Percentiles rank a stretch among this genome's conserved stretches.
phyloP scores from a whole-genome alignment of 2,113 vertebrate species.

The Chauna torquata region DNA sequence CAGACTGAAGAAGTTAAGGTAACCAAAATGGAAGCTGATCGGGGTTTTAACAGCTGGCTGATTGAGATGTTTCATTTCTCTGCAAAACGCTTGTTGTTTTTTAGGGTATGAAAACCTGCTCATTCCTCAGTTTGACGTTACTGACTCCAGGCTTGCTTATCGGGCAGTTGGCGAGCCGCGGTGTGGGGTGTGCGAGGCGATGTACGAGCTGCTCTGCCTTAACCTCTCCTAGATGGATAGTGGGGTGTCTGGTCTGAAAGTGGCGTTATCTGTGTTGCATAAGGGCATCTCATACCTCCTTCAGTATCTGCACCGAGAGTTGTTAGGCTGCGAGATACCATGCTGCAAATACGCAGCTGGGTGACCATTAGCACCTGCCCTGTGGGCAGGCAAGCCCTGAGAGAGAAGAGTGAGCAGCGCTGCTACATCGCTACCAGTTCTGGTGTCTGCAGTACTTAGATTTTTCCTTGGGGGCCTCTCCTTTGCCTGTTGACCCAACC shows the following conservation, averaged over 20 bases:
- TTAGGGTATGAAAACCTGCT: not conserved
- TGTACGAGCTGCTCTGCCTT: not conserved
- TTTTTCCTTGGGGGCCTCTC: conserved; percentile 7
- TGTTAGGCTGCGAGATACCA: not conserved
- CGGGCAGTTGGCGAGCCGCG: not conserved
- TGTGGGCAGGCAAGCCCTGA: not conserved
- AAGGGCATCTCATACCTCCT: not conserved
- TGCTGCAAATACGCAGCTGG: not conserved
- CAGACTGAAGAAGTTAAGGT: not conserved
- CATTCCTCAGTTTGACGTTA: rapidly evolving
- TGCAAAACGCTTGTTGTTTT: not conserved
- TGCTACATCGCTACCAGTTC: not conserved
- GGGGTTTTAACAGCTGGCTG: not conserved
- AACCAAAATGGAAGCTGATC: not conserved
- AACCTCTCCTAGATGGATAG: not conserved
- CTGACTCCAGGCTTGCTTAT: not conserved
- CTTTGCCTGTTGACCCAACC: not conserved
- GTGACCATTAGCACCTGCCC: not conserved
- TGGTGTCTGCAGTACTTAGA: not conserved
- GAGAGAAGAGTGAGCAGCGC: not conserved
- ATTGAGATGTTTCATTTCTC: not conserved
- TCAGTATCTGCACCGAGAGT: not conserved
- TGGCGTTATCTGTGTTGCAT: not conserved
- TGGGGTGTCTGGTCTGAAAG: not conserved
- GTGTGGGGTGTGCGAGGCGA: not conserved